Conservation (phyloP, 2,797 vertebrate genomes). For the Acipenser transmontanus region DNA sequence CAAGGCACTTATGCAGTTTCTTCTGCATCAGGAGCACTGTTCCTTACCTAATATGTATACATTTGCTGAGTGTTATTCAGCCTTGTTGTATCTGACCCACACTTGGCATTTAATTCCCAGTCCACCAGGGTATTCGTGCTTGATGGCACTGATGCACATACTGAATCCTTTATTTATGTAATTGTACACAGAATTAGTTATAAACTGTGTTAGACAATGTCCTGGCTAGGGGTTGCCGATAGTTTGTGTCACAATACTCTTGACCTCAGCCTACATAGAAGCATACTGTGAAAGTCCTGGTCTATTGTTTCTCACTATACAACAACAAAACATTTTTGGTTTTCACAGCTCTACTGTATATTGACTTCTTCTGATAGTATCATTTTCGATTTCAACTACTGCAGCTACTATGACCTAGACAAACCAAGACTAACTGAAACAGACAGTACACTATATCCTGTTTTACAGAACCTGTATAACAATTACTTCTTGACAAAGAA, state of each 20-base stretch:
- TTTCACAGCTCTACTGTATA: conserved; percentile 6
- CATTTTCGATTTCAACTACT: too few species aligned
- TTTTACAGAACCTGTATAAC: too few species aligned
- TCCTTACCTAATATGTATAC: conserved; percentile 68
- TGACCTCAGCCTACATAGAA: conserved; percentile 24
- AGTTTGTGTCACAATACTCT: conserved; percentile 33
- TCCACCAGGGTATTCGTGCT: conserved; percentile 67
- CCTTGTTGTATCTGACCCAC: conserved; percentile 71
- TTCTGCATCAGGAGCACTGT: conserved; percentile 59
- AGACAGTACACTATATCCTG: too few species aligned
- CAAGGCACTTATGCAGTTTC: conserved; percentile 60
- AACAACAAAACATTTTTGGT: conserved; percentile 15
- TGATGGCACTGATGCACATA: conserved; percentile 60
- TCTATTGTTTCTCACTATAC: conserved; percentile 6
- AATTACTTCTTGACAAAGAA: too few species aligned
- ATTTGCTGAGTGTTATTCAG: conserved; percentile 76
- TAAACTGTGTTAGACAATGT: conserved; percentile 47
- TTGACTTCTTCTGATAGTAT: neutral
- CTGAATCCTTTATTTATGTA: conserved; percentile 68
- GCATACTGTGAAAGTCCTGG: conserved; percentile 3
- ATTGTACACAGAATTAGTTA: conserved; percentile 48
- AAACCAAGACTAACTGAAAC: too few species aligned
- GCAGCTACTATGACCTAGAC: too few species aligned
- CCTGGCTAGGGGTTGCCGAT: conserved; percentile 36
- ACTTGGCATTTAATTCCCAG: conserved; percentile 77